A percentile compares a stretch with the other conserved stretches of the same genome.
Evolutionary conservation across 2,797 vertebrate genomes (phyloP).

Genomic region (Sebastes dallii): DNA sequence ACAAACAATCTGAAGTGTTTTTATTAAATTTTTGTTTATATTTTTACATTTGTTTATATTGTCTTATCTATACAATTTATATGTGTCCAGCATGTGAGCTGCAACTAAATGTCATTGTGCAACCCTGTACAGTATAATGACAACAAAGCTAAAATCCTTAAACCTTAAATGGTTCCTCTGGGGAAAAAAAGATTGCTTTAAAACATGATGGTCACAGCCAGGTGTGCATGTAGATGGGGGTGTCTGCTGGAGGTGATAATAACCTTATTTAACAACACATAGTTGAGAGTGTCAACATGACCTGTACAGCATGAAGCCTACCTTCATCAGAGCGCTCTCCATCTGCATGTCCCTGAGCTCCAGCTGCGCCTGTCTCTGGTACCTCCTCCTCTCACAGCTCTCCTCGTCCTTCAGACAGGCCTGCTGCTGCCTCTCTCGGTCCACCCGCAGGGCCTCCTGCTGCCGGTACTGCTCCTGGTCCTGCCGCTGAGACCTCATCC

Average conservation of each 20-base stretch:
- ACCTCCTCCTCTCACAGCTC: slow-evolving; percentile 69
- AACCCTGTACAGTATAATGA: background rate
- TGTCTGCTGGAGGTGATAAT: background rate
- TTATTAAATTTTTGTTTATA: too few relatives aligned
- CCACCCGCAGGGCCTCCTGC: slow-evolving; percentile 60
- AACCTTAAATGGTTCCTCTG: background rate
- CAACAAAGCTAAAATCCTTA: background rate
- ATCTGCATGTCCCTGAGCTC: slow-evolving; percentile 81
- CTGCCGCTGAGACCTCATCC: slow-evolving; percentile 53
- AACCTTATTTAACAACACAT: background rate
- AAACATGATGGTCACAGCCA: background rate
- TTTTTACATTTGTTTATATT: background rate
- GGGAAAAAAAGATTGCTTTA: accelerated
- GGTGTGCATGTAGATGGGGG: background rate
- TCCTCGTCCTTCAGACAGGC: slow-evolving; percentile 74
- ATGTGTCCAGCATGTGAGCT: background rate
- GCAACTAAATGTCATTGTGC: too few relatives aligned
- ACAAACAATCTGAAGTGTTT: too few relatives aligned
- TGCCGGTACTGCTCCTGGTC: slow-evolving; percentile 70
- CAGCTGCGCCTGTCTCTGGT: slow-evolving; percentile 77
- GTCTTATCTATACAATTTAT: background rate
- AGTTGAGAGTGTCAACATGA: background rate
- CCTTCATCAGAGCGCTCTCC: slow-evolving; percentile 82
- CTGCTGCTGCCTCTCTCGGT: slow-evolving; percentile 64
- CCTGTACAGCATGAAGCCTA: background rate